Base-by-base conservation (phyloP, 53 echinoderm and acorn worm genomes). In the Glandiceps talaboti region DNA sequence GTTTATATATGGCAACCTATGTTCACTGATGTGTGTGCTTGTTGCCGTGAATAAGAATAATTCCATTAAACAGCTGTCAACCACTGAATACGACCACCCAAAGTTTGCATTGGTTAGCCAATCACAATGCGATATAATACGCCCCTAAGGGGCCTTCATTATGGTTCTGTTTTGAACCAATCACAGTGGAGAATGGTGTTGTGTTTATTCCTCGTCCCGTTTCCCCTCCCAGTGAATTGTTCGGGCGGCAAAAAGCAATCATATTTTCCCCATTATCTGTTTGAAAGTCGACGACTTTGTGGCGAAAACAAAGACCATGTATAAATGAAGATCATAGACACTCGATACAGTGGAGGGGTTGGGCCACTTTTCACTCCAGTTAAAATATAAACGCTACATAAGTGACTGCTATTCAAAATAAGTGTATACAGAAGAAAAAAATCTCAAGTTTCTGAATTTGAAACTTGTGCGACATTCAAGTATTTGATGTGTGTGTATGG, bases 141-240 rank as follows among this genome's bases (percentile, higher is more conserved):
- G 64, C 64, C 64, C 64, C 64, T 45, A 45, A 45, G 64, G 64
- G 64, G 64, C 64, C 64, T 45, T 45, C 64, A 45, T 45, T 45
- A 45, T 45, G 20, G 64, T 20, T 20, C 6, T 45, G 64, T 45
- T 45, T 45, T 45, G 64, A 45, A 45, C 64, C 64, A 45, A 45
- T 45, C 64, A 45, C 64, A 45, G 64, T 20, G 64, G 6, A 45
- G 64, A 45, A 45, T 45, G 64, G 64, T 45, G 64, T 45, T 45
- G 64, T 45, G 64, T 45, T 45, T 45, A 45, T 45, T 45, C 64
- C 64, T 6, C 64, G 64, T n/a, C 64, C 20, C 20, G 64, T 45
- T 45, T 12, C 64, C 64, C 64, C 64, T 45, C 64, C 64, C 64
- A 45, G 64, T 45, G 64, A 45, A 45, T 45, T 45, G 64, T 45